Evolutionary conservation across 2,113 vertebrate genomes (phyloP), one percentile per base, ranked within the genome.

Genomic region (Corythornis madagascariensis): DNA sequence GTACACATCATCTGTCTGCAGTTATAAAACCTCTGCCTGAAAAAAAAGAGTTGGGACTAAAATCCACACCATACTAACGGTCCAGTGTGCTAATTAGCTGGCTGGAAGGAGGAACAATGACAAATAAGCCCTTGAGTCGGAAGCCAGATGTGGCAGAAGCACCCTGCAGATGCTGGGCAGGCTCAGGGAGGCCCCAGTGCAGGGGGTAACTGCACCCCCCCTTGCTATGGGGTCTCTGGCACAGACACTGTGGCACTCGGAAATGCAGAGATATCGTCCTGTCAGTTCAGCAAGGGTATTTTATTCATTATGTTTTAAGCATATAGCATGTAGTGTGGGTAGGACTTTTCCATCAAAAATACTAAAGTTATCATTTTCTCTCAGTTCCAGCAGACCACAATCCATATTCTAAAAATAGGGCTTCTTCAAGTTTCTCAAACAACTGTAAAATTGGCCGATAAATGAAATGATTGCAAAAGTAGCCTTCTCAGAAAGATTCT

Each of bases 111-210:
- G 38, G 26, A 93, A 65, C 26, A 92, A 57, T 63, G 83, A 86
- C 40, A 94, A 77, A 90, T 73, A 74, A 90, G 56, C 24, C n/a
- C 73, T 88, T 63, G 47, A 90, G 47, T 80, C 8, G 2, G 57
- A 90, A 94, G 74, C 43, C 70, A 94, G 77, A 74, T 92, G 86
- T 35, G 61, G 56, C 79, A 93, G 64, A 69, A 84, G 53, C 20
- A 38, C 16, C 77, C 57, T 78, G 61, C 66, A 81, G 70, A 77
- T 83, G 26, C 42, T 4, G 9, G 59, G 35, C 33, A 67, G 75
- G n/a, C 80, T 61, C 48, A 25, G 14, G 3, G 1, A 61, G 26
- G 15, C 8, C 21, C 21, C 40, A 4, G 2, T 52, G 28, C n/a
- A 48, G 45, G 35, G 26, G 9, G 7, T 11, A 43, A 65, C n/a